Evolutionary conservation across 2,888 invertebrate genomes (phyloP).

Genomic region (Tethea ocularis): DNA sequence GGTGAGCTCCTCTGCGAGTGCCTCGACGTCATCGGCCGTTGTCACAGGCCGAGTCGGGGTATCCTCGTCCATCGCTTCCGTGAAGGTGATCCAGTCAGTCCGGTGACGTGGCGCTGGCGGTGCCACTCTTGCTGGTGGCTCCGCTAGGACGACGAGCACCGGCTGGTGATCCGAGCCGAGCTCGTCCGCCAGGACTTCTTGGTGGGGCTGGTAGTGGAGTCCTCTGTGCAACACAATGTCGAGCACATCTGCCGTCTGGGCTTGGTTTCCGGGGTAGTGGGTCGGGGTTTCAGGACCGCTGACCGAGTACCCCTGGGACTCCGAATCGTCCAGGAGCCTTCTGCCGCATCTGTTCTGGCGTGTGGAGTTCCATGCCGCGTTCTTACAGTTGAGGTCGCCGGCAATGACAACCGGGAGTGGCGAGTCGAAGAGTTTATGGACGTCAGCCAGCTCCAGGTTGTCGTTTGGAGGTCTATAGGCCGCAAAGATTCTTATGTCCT

Average conservation of each 20-base stretch:
- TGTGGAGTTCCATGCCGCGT: neutral
- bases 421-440: neutral
- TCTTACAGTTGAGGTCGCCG: neutral
- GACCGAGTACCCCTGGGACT: neutral
- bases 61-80: too few relatives aligned
- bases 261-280: neutral
- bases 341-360: neutral
- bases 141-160: too few relatives aligned
- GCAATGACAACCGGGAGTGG: neutral
- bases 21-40: too few relatives aligned
- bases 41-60: too few relatives aligned
- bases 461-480: neutral
- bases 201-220: neutral
- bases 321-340: neutral
- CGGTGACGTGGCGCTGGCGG: too few relatives aligned
- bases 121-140: too few relatives aligned
- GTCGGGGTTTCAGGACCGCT: neutral
- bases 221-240: neutral
- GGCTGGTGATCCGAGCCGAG: too few relatives aligned
- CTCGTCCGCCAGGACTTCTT: neutral
- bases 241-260: neutral
- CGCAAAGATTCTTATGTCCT: neutral
- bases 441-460: neutral
- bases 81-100: too few relatives aligned
- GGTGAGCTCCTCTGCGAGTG: too few relatives aligned